Conservation (phyloP, 2,113 vertebrate genomes). For the Felis chaus region DNA sequence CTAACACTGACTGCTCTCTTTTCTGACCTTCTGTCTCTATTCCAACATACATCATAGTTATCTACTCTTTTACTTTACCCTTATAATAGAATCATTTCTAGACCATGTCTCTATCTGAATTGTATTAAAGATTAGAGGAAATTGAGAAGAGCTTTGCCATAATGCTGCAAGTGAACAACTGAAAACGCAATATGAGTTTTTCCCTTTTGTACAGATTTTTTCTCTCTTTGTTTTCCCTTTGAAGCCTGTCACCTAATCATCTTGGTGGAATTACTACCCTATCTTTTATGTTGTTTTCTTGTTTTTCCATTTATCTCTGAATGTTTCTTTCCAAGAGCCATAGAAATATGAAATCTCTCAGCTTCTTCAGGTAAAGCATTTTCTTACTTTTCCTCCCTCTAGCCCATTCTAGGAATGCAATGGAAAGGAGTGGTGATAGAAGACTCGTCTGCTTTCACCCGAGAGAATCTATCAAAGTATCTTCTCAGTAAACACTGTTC, state of each 20-base stretch:
- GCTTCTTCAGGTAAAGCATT: neutral
- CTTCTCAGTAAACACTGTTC: neutral
- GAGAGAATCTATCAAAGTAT: neutral
- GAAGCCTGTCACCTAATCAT: neutral
- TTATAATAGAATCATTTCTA: neutral
- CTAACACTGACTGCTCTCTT: neutral
- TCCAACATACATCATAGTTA: neutral
- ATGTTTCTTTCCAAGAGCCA: neutral
- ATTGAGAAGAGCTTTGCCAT: neutral
- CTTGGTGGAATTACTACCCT: neutral
- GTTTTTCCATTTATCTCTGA: neutral
- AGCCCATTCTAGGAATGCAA: neutral
- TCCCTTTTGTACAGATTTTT: neutral
- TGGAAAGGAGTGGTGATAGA: accelerated
- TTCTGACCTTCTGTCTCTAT: neutral
- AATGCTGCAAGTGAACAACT: neutral
- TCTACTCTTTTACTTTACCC: neutral
- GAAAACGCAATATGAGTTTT: neutral
- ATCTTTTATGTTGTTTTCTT: neutral
- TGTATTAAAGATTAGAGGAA: neutral
- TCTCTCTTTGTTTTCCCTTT: neutral
- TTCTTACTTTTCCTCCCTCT: neutral
- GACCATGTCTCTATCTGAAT: neutral
- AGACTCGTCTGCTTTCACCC: neutral
- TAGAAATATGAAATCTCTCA: neutral